Percentiles rank a stretch among this genome's conserved stretches.
Evolutionary conservation across 2,113 vertebrate species (phyloP).

Genomic region (Mus musculus): DNA sequence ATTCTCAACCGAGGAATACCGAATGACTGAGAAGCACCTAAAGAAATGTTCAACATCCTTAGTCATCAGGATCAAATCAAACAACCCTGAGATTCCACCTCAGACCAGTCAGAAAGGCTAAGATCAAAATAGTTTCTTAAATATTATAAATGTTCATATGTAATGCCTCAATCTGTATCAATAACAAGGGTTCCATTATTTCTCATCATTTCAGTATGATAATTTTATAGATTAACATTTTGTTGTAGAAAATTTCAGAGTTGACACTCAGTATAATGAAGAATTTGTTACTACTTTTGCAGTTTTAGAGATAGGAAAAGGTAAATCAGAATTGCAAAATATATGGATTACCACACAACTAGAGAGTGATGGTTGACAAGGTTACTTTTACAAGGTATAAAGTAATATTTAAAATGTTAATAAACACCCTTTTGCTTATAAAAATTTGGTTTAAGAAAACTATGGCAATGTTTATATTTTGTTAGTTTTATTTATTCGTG

Average conservation of each 20-base stretch:
- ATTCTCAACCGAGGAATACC: no score
- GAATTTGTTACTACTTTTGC: background rate
- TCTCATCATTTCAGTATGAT: background rate
- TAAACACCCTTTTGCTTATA: background rate
- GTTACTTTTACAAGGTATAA: background rate
- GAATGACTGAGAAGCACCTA: no score
- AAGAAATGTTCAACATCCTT: no score
- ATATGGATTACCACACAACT: background rate
- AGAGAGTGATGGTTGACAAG: accelerated
- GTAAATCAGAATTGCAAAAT: background rate
- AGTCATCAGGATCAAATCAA: no score
- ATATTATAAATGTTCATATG: background rate
- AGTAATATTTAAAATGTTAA: background rate
- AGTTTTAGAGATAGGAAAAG: background rate
- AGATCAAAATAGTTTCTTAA: background rate
- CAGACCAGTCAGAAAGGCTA: no score
- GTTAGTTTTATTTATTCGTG: no score
- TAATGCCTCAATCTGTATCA: background rate
- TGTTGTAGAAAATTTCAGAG: background rate
- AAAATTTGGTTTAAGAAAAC: background rate
- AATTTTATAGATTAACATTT: background rate
- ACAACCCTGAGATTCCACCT: no score
- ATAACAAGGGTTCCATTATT: background rate
- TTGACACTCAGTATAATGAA: background rate
- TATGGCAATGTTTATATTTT: background rate